These are phyloP conservation scores for Crotalus helleri DNA, from an alignment of 2,113 vertebrate species.

Conservation along the genomic window DNA sequence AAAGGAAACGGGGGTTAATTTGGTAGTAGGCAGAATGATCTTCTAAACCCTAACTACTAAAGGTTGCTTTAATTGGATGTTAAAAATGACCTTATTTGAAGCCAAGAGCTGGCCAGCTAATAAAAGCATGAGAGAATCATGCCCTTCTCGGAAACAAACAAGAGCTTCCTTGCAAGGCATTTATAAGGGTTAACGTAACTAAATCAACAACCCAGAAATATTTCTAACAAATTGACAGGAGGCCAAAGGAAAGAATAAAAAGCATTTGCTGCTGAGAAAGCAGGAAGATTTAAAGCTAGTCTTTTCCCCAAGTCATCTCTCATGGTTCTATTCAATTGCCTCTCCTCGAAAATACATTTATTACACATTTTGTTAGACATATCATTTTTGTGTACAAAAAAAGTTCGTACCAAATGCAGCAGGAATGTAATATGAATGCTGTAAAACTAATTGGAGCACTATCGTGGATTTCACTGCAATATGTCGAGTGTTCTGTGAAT, in stretches of 20 bases:
- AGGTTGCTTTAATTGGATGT: background rate
- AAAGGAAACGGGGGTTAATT: background rate
- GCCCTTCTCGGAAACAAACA: background rate
- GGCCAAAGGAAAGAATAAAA: background rate
- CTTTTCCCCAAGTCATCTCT: conserved; percentile 2
- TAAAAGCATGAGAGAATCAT: background rate
- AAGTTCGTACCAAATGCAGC: conserved; percentile 10
- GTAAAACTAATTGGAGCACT: background rate
- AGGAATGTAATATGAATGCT: background rate
- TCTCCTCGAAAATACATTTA: background rate
- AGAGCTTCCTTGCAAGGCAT: background rate
- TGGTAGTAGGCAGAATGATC: background rate
- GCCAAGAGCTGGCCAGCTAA: background rate
- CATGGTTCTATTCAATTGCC: conserved; percentile 34
- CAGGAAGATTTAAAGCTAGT: background rate
- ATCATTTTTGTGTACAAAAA: conserved; percentile 1
- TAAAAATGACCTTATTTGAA: background rate
- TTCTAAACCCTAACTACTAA: background rate
- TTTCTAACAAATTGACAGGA: background rate
- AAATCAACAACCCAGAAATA: background rate
- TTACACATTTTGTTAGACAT: background rate
- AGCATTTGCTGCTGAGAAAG: background rate
- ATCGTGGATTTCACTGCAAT: background rate
- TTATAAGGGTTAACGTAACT: background rate
- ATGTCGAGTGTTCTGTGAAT: background rate